A percentile compares a stretch with the other conserved stretches of the same genome.
phyloP scores from a whole-genome alignment of 2,888 invertebrate species.

The Acanthosepion pharaonis region DNA sequence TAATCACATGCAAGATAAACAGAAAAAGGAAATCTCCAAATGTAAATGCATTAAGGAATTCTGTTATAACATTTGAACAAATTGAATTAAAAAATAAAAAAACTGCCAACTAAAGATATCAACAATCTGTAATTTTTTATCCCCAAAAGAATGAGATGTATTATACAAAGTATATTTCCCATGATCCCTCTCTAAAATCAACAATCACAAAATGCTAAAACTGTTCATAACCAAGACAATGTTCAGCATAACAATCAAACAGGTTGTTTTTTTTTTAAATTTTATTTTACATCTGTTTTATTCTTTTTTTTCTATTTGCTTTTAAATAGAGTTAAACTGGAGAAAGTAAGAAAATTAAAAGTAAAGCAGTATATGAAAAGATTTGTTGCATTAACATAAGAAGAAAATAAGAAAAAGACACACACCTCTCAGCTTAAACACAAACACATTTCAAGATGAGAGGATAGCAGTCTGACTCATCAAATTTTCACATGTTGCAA shows the following conservation, averaged over 20 bases:
- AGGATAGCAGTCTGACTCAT: not conserved
- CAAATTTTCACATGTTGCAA: slow-evolving; percentile 33
- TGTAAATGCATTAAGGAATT: not conserved
- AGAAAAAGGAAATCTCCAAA: not conserved
- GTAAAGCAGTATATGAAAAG: not conserved
- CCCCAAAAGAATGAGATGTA: not conserved
- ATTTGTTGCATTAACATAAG: not conserved
- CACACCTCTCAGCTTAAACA: not conserved
- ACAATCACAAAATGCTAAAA: not conserved
- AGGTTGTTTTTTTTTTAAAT: not conserved
- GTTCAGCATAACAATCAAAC: not conserved
- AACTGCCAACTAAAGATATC: not conserved
- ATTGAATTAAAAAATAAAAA: not conserved
- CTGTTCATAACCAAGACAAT: not conserved
- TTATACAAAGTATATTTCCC: not conserved
- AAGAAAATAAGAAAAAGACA: not conserved
- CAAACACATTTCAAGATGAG: not conserved
- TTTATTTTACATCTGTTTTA: not conserved
- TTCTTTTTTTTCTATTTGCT: not conserved
- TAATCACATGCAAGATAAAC: not conserved
- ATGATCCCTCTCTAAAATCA: not conserved
- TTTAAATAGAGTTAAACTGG: not conserved
- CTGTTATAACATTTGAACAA: not conserved
- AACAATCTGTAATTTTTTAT: not conserved
- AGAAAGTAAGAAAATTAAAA: not conserved